Evolutionary conservation across 2,888 invertebrate genomes (phyloP), one percentile per base, ranked within the genome.

Genomic region (Aspidiotus rigidus): DNA sequence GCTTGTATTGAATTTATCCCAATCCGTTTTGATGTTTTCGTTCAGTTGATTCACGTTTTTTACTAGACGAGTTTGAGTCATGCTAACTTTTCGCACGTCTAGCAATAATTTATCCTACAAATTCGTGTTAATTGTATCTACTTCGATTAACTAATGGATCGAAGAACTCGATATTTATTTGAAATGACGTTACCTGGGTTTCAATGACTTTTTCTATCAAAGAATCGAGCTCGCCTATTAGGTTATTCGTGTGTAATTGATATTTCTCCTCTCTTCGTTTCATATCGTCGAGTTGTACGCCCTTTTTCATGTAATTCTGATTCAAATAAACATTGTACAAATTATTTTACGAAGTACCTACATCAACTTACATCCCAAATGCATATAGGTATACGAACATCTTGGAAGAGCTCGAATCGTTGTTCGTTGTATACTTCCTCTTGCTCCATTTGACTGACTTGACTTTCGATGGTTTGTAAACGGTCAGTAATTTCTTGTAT

Each of bases 401-500:
- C 61, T 9, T n/a, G 10, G 16, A 61, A n/a, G 16, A 28, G 17
- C 9, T 61, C 28, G 61, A 39, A 28, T 11, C 40, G 17, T 9
- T n/a, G n/a, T n/a, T 61, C 8, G 40, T 61, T 61, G 28, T 6
- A 61, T n/a, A 40, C 6, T 39, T 61, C 61, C 39, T 5, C 5
- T 61, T 40, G 17, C 61, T 17, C 40, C 11, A 61, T 28, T n/a
- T n/a, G 11, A n/a, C 3, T n/a, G 10, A 49, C 6, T 49, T 61
- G 61, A 61, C 40, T 40, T 61, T 61, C 61, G 11, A 61, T 61
- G 40, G 16, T 61, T 39, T 39, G 61, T n/a, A 61, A n/a, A 10
- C 61, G 17, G 1, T 16, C 2, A 5, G 10, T 39, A 11, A 39
- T 61, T 2, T 5, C 40, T 11, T 61, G 61, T 61, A 61, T 2